Conservation (phyloP, 2,113 vertebrate genomes). For the Phodopus roborovskii region DNA sequence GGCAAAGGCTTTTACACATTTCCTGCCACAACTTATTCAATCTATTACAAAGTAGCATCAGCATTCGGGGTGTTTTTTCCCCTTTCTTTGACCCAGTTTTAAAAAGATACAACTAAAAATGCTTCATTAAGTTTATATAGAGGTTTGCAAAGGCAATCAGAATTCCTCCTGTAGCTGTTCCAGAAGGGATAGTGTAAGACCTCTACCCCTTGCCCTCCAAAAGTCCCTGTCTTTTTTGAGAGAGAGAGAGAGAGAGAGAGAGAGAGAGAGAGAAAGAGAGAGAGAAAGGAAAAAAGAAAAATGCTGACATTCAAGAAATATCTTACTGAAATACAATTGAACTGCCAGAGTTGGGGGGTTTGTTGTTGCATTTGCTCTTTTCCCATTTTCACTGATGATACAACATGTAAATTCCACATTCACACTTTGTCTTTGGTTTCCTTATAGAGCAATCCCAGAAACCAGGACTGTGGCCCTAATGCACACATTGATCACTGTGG, state of each 20-base stretch:
- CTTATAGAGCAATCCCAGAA: slow-evolving; percentile 30
- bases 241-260: too few relatives aligned
- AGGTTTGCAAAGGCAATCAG: slow-evolving; percentile 32
- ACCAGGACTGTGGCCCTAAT: not conserved
- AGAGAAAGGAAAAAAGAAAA: not conserved
- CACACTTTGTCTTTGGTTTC: slow-evolving; percentile 11
- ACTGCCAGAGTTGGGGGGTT: not conserved
- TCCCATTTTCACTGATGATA: slow-evolving; percentile 36
- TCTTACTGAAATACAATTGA: slow-evolving; percentile 13
- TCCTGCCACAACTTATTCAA: not conserved
- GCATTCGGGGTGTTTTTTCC: slow-evolving; percentile 13
- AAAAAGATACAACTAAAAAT: slow-evolving; percentile 58
- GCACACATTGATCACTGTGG: not conserved
- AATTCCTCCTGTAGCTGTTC: slow-evolving; percentile 54
- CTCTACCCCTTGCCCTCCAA: slow-evolving; percentile 25
- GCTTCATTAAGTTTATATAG: slow-evolving; percentile 66
- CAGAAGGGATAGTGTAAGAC: not conserved
- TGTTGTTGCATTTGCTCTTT: slow-evolving; percentile 3
- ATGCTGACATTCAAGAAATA: not conserved
- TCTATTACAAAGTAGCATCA: slow-evolving; percentile 46
- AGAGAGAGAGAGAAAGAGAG: not conserved
- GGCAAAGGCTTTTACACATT: slow-evolving; percentile 48
- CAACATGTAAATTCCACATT: not conserved
- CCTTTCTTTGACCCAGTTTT: slow-evolving; percentile 70
- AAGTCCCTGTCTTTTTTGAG: not conserved